Conservation (phyloP, 2,797 vertebrate species). For the Manis crassicaudata region DNA sequence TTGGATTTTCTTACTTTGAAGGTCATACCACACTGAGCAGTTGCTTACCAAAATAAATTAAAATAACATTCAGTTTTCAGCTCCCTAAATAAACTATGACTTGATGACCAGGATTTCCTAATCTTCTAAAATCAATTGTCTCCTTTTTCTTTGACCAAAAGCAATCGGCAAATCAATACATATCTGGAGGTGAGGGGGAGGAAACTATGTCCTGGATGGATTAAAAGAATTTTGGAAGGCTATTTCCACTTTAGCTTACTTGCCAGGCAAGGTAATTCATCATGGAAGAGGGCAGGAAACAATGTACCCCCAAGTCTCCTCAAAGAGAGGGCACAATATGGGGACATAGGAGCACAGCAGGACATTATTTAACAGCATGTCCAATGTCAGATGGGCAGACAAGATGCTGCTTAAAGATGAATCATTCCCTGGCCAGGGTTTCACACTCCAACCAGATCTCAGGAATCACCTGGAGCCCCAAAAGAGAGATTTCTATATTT, state of each 20-base stretch:
- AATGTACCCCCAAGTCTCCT: background rate
- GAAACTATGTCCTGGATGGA: background rate
- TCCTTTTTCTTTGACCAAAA: background rate
- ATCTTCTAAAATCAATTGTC: background rate
- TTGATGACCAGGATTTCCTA: background rate
- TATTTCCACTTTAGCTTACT: background rate
- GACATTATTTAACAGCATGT: background rate
- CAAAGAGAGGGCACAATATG: background rate
- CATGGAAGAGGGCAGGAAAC: background rate
- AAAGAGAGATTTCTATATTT: background rate
- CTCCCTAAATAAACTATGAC: constrained; percentile 30
- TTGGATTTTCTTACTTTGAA: constrained; percentile 27
- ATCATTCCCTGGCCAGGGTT: background rate
- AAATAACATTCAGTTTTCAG: background rate
- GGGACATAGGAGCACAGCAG: background rate
- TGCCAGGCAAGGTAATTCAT: background rate
- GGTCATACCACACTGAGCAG: background rate
- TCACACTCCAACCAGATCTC: background rate
- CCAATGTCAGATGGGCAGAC: background rate
- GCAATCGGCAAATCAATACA: background rate
- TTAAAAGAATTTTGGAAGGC: background rate
- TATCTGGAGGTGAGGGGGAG: background rate
- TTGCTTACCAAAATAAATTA: constrained; percentile 7
- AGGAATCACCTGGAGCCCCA: background rate
- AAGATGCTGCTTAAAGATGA: background rate